phyloP scores from a whole-genome alignment of 2,888 invertebrate species.

The Cosmia trapezina region DNA sequence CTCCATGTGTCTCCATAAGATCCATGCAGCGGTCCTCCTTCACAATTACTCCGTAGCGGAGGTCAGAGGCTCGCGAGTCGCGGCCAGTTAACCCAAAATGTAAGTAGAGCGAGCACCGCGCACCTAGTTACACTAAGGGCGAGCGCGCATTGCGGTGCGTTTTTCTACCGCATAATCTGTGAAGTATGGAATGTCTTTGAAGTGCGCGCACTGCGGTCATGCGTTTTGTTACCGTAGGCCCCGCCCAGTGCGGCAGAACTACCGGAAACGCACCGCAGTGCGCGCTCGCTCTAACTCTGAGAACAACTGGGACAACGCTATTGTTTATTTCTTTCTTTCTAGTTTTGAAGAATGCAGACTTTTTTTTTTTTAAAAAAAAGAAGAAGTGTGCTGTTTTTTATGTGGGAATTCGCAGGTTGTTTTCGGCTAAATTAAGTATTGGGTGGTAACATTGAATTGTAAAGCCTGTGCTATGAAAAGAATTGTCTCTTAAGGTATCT shows the following conservation, averaged over 20 bases:
- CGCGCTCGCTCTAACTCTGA: no score
- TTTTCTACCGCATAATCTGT: no score
- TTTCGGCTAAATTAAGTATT: neutral
- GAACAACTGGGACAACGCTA: slow-evolving; percentile 47
- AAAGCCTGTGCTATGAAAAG: neutral
- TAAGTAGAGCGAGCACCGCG: slow-evolving; percentile 61
- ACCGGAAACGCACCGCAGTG: no score
- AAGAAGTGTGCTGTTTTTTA: neutral
- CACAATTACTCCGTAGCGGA: neutral
- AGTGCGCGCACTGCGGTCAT: no score
- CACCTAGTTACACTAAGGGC: slow-evolving; percentile 50
- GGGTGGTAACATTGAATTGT: neutral
- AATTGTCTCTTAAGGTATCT: neutral
- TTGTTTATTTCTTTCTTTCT: slow-evolving; percentile 47
- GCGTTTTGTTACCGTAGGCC: no score
- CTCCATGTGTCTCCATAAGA: neutral
- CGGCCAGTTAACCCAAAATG: slow-evolving; percentile 57
- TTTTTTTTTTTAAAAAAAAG: slow-evolving; percentile 5
- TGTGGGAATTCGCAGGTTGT: neutral
- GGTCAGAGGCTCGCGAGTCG: slow-evolving; percentile 45
- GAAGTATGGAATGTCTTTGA: no score
- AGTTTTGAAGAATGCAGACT: neutral
- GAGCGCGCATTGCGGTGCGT: no score
- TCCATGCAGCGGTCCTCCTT: neutral
- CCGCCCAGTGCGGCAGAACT: no score